Evolutionary conservation across 2,113 vertebrate genomes (phyloP).

Genomic region (Ursus arctos): DNA sequence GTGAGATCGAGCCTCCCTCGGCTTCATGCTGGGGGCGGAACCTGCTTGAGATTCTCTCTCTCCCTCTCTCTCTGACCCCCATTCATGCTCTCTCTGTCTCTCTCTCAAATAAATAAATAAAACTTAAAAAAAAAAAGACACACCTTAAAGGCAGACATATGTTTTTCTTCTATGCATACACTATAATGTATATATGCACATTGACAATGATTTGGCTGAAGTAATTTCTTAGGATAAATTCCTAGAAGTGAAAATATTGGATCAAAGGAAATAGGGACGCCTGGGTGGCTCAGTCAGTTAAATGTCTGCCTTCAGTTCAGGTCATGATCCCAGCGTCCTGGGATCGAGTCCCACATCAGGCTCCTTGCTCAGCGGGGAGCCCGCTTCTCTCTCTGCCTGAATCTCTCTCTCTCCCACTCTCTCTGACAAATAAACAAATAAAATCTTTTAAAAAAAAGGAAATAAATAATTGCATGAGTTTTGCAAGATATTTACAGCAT

Average conservation of each 20-base stretch:
- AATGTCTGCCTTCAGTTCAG: too few relatives aligned
- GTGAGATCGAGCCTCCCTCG: background rate
- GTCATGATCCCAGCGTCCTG: too few relatives aligned
- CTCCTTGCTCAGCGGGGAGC: too few relatives aligned
- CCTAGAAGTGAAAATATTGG: background rate
- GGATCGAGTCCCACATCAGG: too few relatives aligned
- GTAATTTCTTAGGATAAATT: constrained; percentile 15
- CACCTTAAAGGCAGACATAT: background rate
- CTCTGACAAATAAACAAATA: too few relatives aligned
- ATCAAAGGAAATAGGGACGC: background rate
- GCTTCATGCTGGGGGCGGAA: background rate
- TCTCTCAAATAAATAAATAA: background rate
- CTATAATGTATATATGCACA: background rate
- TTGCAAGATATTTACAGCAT: background rate
- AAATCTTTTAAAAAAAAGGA: too few relatives aligned
- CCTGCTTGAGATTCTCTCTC: background rate
- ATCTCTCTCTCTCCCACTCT: too few relatives aligned
- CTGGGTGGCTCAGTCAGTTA: too few relatives aligned
- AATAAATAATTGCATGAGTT: background rate
- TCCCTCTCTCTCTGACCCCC: background rate
- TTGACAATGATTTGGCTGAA: background rate
- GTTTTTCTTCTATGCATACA: background rate
- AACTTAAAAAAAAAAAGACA: background rate
- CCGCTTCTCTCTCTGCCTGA: too few relatives aligned
- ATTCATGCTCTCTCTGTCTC: background rate